Evolutionary conservation across 2,888 invertebrate species (phyloP), one percentile per base, ranked within the genome.

Genomic region (Amblyjoppa fuscipennis): DNA sequence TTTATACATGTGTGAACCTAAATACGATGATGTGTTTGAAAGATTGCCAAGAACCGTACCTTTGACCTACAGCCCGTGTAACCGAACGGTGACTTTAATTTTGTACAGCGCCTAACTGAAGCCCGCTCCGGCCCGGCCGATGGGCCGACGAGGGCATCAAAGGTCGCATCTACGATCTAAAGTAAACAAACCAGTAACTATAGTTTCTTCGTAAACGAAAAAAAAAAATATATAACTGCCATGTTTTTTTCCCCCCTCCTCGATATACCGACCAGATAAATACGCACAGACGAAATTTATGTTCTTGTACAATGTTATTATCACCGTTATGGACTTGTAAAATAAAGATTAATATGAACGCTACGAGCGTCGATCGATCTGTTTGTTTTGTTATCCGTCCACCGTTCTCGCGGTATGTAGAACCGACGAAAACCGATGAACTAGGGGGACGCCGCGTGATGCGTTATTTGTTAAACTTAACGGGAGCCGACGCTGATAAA

Each of bases 281-380:
- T 56, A 69, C 11, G 56, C 34, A 73, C n/a, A 49, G 16, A 61
- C 68, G 61, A 69, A 31, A 78, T 78, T 64, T 49, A 51, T 38
- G 45, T 68, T 34, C 79, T 73, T 78, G 56, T 77, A 83, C 45
- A 74, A n/a, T 49, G 59, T 61, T 74, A 74, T 74, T 74, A 61
- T 61, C 31, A 56, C 41, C 53, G n/a, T 69, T 69, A 77, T 77
- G 45, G 38, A 78, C 38, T 78, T 81, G 75, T 81, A 81, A 41
- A 81, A 81, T 81, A 81, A 81, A 81, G 31, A 81, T 81, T 75
- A 75, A 81, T 75, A 69, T 75, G 68, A 69, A 59, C 49, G 81
- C 74, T 69, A 20, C 34, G 69, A n/a, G n/a, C 6, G 41, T 77
- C 5, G 31, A 64, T 66, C n/a, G 31, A 34, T 53, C 3, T 31